These are phyloP conservation scores for Colossoma macropomum DNA, from an alignment of 2,113 vertebrate genomes.

Conservation along the genomic window DNA sequence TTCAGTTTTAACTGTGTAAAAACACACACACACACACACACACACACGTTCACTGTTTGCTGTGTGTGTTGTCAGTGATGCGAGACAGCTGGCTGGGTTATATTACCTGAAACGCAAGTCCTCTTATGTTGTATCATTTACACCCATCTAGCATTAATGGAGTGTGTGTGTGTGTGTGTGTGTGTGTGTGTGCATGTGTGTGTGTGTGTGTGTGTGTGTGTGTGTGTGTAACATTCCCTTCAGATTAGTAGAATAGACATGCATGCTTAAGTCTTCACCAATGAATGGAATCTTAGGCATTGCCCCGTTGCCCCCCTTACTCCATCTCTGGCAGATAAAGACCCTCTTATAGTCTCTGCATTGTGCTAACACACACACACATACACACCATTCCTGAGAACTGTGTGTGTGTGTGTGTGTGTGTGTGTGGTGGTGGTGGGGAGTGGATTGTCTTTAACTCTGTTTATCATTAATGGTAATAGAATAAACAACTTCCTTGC, in stretches of 20 bases:
- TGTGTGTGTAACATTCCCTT: constrained; percentile 42
- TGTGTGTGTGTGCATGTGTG: constrained; percentile 52
- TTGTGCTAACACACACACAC: constrained; percentile 30
- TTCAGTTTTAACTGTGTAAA: constrained; percentile 26
- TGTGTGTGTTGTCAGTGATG: constrained; percentile 52
- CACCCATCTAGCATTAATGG: constrained; percentile 55
- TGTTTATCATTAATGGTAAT: constrained; percentile 22
- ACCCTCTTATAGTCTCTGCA: constrained; percentile 41
- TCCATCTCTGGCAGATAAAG: constrained; percentile 42
- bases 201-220: constrained; percentile 53
- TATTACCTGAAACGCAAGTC: constrained; percentile 63
- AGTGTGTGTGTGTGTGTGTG: constrained; percentile 49
- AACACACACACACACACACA: constrained; percentile 34
- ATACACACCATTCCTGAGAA: constrained; percentile 15
- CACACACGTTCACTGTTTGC: constrained; percentile 35
- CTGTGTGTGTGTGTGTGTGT: constrained; percentile 27
- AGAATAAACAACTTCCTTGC: neutral
- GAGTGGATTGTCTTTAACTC: neutral
- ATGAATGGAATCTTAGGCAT: constrained; percentile 50
- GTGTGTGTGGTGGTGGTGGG: neutral
- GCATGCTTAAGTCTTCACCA: constrained; percentile 39
- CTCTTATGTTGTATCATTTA: constrained; percentile 59
- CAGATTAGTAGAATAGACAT: constrained; percentile 38
- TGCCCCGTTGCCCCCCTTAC: constrained; percentile 10
- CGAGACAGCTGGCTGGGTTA: constrained; percentile 52